These are phyloP conservation scores for Drosophila littoralis DNA, from an alignment of 1,140 invertebrate genomes.

Conservation along the genomic window DNA sequence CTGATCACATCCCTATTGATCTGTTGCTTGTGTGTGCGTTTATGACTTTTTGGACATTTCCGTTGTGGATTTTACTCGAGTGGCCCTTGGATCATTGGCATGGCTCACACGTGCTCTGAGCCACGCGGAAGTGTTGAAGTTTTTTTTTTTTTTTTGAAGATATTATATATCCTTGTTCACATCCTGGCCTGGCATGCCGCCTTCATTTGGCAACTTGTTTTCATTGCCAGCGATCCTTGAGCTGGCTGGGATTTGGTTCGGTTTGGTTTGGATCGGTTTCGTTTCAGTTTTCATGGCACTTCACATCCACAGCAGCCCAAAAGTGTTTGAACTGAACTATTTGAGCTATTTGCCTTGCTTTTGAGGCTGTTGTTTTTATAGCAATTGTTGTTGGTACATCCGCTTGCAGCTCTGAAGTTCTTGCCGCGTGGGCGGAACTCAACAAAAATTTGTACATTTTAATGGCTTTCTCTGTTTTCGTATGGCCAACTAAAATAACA, in stretches of 20 bases:
- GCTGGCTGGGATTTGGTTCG: conserved; percentile 12
- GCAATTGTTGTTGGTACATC: conserved; percentile 40
- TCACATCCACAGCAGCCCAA: conserved; percentile 44
- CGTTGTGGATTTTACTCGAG: conserved; percentile 63
- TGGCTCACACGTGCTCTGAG: conserved; percentile 57
- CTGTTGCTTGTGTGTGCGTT: conserved; percentile 25
- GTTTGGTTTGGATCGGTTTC: conserved; percentile 1
- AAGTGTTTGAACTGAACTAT: background rate
- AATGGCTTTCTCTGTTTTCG: conserved; percentile 54
- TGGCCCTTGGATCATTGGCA: conserved; percentile 51
- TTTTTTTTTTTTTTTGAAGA: conserved; percentile 49
- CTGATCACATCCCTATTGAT: conserved; percentile 45
- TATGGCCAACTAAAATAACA: conserved; percentile 70
- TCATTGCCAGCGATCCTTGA: conserved; percentile 37
- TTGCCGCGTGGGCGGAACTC: conserved; percentile 60
- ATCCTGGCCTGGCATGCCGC: conserved; percentile 42
- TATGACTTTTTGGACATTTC: conserved; percentile 70
- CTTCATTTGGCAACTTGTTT: conserved; percentile 62
- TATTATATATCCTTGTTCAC: conserved; percentile 63
- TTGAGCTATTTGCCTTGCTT: conserved; percentile 19
- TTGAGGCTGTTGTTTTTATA: conserved; percentile 46
- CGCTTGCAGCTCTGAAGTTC: conserved; percentile 16
- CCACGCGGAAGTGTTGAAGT: background rate
- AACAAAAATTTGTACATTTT: conserved; percentile 56
- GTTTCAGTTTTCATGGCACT: conserved; percentile 56